Conservation (phyloP, 2,113 vertebrate genomes). For the Vulpes lagopus region DNA sequence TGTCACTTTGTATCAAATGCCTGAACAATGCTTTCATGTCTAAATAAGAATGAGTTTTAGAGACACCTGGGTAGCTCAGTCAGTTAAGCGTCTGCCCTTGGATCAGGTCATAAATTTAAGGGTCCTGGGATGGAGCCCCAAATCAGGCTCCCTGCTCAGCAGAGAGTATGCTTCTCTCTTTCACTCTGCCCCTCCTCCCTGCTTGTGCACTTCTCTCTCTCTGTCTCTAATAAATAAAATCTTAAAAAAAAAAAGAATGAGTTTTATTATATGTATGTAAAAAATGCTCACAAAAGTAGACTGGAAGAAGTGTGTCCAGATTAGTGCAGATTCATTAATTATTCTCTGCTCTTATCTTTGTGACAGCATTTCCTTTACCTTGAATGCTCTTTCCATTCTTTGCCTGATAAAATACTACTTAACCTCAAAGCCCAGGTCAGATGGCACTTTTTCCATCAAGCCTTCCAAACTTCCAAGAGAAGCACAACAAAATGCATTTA, state of each 20-base stretch:
- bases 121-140: too few species aligned
- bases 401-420: not conserved
- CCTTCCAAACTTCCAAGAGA: not conserved
- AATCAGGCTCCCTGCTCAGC: too few species aligned
- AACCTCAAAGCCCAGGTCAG: not conserved
- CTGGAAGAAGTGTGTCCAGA: not conserved
- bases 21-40: not conserved
- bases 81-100: too few species aligned
- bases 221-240: too few species aligned
- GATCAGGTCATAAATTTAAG: too few species aligned
- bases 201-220: too few species aligned
- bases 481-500: not conserved
- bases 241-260: not conserved
- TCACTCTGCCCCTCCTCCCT: too few species aligned
- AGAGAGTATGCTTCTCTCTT: too few species aligned
- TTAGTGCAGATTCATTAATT: conserved; percentile 7
- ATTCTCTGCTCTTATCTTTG: not conserved
- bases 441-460: not conserved
- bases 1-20: not conserved
- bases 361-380: not conserved
- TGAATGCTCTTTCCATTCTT: not conserved
- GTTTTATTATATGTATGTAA: not conserved
- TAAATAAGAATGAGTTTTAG: not conserved
- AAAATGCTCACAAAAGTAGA: not conserved
- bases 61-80: too few species aligned